Base-by-base conservation (phyloP, 92 coral and sea anemone species). In the Nematostella vectensis region DNA sequence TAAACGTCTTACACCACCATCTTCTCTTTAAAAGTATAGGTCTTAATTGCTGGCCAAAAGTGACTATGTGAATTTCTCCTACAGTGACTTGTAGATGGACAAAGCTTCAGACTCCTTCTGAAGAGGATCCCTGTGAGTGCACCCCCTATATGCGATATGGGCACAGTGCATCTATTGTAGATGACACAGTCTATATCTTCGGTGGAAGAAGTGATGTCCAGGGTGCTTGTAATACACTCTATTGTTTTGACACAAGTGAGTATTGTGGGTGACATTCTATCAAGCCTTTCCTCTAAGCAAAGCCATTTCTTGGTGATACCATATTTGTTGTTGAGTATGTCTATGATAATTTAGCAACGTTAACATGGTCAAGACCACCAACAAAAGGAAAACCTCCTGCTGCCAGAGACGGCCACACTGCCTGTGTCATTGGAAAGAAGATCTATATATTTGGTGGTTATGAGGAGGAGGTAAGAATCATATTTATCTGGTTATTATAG, bases 141-240 rank as follows among this genome's bases (percentile, higher is more conserved):
- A 68, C 81, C 11, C 97, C 97, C 0, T 89, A 77, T 76, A 89
- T 89, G 97, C 59, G 97, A 55, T 89, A 89, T 57, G 97, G 97
- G 1, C 97, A 89, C 53, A 89, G 95, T 61, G 95, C 97, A 11
- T 74, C 95, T 2, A 77, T 76, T 4, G 83, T 89, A 17, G 72
- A 60, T 29, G 87, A 89, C 47, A 28, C 61, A 29, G 83, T 83
- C 6, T 89, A 77, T 24, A 81, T 89, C 48, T 89, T 85, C 78
- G 97, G 97, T 27, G 97, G 97, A 27, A 54, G 97, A 25, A 85
- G 84, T 85, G 95, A 89, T 49, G 68, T 54, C 23, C 62, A 81
- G 85, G 97, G 95, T 0, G 97, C 97, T 16, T 89, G 97, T 51
- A 86, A 89, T 55, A 81, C 63, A 31, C 63, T 89, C 1, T 89